These are phyloP conservation scores for Synaphobranchus kaupii DNA, from an alignment of 2,797 vertebrate species.

Conservation along the genomic window DNA sequence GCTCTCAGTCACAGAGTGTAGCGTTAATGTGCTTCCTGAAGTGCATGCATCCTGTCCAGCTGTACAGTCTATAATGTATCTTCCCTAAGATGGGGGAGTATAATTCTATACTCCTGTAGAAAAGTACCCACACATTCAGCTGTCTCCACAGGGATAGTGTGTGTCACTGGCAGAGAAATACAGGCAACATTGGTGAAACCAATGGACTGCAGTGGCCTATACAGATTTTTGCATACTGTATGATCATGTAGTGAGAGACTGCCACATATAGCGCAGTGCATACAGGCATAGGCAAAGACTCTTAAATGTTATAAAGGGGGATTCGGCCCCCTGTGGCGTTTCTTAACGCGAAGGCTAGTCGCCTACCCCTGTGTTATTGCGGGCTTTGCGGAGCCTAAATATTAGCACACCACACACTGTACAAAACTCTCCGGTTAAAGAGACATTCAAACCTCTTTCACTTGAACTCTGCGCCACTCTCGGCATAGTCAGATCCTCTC, in stretches of 20 bases:
- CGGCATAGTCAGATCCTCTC: background rate
- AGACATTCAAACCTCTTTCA: background rate
- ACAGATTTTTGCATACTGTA: background rate
- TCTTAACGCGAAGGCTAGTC: background rate
- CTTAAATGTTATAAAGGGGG: background rate
- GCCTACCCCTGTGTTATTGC: background rate
- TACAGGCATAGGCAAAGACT: background rate
- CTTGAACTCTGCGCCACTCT: background rate
- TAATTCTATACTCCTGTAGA: background rate
- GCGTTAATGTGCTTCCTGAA: background rate
- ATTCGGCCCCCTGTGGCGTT: background rate
- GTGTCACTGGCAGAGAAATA: background rate
- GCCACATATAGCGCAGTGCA: background rate
- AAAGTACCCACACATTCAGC: background rate
- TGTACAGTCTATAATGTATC: background rate
- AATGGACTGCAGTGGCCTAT: background rate
- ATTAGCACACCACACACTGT: background rate
- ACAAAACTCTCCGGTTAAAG: background rate
- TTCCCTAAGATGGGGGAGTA: background rate
- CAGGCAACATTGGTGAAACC: background rate
- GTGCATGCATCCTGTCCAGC: background rate
- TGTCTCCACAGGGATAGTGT: background rate
- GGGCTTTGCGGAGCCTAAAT: background rate
- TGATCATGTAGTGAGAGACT: background rate
- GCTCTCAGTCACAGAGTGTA: background rate